A percentile compares a stretch with the other conserved stretches of the same genome.
phyloP scores from a whole-genome alignment of 2,888 invertebrate genomes.

The Scrobipalpa costella region DNA sequence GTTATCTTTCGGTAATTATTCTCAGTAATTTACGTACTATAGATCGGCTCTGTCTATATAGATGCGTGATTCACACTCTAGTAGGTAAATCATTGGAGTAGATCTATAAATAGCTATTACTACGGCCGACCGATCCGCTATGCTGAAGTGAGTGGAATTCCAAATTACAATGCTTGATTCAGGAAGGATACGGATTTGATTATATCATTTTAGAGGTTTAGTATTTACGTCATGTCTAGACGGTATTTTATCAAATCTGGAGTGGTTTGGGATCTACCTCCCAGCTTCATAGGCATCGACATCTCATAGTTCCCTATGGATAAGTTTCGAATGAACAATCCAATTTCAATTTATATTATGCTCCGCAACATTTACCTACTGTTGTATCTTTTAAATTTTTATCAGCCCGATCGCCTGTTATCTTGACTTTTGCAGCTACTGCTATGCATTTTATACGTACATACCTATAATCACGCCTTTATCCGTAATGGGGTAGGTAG shows the following conservation, averaged over 20 bases:
- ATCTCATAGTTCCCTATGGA: no score
- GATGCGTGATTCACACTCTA: conserved; percentile 28
- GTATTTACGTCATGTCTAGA: conserved; percentile 1
- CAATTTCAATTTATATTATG: no score
- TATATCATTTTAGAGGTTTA: neutral
- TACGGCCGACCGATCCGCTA: conserved; percentile 43
- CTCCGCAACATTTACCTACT: no score
- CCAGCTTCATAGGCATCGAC: no score
- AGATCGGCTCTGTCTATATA: conserved; percentile 20
- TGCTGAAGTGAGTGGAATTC: conserved; percentile 46
- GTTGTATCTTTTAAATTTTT: no score
- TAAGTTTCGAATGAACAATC: no score
- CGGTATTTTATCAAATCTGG: neutral
- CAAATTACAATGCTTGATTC: conserved; percentile 4
- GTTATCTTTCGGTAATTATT: neutral
- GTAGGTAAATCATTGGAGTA: conserved; percentile 9
- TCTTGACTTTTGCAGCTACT: no score
- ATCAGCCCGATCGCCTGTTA: no score
- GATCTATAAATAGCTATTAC: conserved; percentile 42
- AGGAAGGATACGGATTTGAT: neutral
- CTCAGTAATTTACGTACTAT: neutral
- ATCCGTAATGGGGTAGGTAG: no score
- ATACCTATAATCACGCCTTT: no score
- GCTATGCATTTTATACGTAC: no score
- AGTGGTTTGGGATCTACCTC: no score